These are phyloP conservation scores for Melinaea marsaeus DNA, from an alignment of 2,888 invertebrate genomes.

Conservation along the genomic window DNA sequence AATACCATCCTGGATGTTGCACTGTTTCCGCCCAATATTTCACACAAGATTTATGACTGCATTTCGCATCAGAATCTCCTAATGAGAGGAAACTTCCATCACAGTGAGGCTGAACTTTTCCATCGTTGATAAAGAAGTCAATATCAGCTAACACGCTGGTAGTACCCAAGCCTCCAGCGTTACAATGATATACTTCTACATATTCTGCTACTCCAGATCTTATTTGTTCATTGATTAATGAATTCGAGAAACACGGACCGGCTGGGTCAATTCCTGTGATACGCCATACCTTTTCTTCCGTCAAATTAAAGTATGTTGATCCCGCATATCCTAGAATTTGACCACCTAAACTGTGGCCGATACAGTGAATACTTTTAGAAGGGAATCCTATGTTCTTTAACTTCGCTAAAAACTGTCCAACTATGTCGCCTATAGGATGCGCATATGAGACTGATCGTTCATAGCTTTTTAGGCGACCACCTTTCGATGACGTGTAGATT, in stretches of 20 bases:
- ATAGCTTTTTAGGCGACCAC: slow-evolving; percentile 59
- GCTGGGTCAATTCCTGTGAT: slow-evolving; percentile 69
- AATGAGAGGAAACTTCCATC: slow-evolving; percentile 54
- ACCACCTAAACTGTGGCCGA: slow-evolving; percentile 66
- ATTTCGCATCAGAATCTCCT: slow-evolving; percentile 62
- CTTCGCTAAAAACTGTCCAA: slow-evolving; percentile 55
- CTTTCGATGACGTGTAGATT: slow-evolving; percentile 55
- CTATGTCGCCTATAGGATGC: slow-evolving; percentile 55
- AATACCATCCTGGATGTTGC: slow-evolving; percentile 46
- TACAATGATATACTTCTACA: slow-evolving; percentile 80
- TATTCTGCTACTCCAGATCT: slow-evolving; percentile 75
- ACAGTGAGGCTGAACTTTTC: slow-evolving; percentile 76
- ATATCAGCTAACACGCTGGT: slow-evolving; percentile 72
- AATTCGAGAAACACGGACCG: slow-evolving; percentile 68
- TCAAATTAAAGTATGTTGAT: slow-evolving; percentile 47
- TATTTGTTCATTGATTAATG: slow-evolving; percentile 64
- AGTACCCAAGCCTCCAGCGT: slow-evolving; percentile 74
- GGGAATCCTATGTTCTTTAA: slow-evolving; percentile 51
- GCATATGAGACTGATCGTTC: slow-evolving; percentile 58
- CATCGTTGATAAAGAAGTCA: slow-evolving; percentile 79
- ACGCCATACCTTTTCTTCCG: slow-evolving; percentile 56
- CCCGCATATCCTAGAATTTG: slow-evolving; percentile 63
- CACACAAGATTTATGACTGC: slow-evolving; percentile 67
- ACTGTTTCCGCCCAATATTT: slow-evolving; percentile 59
- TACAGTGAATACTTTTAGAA: slow-evolving; percentile 58